phyloP scores from a whole-genome alignment of 1,140 invertebrate genomes.

The Megalonaias nervosa region DNA sequence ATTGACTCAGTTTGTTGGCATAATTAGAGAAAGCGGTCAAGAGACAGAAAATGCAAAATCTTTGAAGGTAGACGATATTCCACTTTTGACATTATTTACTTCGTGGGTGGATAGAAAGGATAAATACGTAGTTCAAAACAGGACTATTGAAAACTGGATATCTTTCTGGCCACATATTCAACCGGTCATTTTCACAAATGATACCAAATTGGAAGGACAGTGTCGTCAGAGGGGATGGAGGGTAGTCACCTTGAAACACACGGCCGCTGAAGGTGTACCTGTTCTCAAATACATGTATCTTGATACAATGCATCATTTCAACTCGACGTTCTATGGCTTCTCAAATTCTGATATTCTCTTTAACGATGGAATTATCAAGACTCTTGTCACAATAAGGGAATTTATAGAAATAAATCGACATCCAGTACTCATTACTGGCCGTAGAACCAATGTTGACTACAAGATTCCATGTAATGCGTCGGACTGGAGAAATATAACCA shows the following conservation, averaged over 20 bases:
- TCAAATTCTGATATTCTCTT: constrained; percentile 51
- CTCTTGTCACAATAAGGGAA: constrained; percentile 18
- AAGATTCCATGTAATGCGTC: constrained; percentile 36
- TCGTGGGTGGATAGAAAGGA: constrained; percentile 33
- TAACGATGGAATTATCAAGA: constrained; percentile 36
- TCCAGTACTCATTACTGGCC: constrained; percentile 37
- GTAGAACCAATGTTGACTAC: constrained; percentile 46
- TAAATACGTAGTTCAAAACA: constrained; percentile 42
- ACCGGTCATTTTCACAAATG: constrained; percentile 45
- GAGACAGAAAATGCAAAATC: no score
- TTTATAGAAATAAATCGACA: background rate
- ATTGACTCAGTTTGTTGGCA: no score
- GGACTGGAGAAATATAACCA: constrained; percentile 28
- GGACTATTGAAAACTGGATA: constrained; percentile 43
- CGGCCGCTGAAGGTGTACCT: constrained; percentile 39
- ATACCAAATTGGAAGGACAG: constrained; percentile 14
- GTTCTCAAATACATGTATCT: constrained; percentile 50
- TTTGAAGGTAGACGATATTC: background rate
- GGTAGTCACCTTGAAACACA: constrained; percentile 17
- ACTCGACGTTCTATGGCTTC: constrained; percentile 43
- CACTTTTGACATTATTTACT: constrained; percentile 42
- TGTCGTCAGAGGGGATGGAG: constrained; percentile 27
- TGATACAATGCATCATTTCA: constrained; percentile 38
- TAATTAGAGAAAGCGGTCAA: no score
- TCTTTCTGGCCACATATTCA: constrained; percentile 34